phyloP scores from a whole-genome alignment of 2,113 vertebrate species.

The Cranoglanis bouderius region DNA sequence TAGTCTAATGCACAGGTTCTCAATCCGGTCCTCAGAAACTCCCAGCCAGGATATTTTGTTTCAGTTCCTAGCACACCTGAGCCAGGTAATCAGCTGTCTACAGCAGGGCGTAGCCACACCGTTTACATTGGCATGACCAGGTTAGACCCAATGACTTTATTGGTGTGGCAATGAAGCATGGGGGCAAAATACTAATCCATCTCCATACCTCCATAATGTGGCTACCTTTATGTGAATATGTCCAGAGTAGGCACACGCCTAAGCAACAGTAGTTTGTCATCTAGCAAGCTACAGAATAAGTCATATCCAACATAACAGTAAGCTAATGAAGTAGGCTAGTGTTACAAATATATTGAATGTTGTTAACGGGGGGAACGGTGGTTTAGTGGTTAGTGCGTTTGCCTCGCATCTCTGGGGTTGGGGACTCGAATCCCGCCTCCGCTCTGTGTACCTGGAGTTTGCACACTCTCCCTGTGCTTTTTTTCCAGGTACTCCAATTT shows the following conservation, averaged over 20 bases:
- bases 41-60: not conserved
- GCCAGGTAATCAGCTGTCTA: conserved; percentile 18
- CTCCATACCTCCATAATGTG: not conserved
- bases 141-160: not conserved
- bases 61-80: conserved; percentile 5
- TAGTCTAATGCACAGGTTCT: not conserved
- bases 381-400: no score
- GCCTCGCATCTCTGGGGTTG: no score
- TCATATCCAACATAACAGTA: not conserved
- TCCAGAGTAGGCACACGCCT: no score
- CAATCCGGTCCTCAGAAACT: not conserved
- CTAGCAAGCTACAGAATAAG: not conserved
- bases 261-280: not conserved
- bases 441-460: no score
- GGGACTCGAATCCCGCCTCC: no score
- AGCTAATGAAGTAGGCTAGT: no score
- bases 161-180: not conserved
- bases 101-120: not conserved
- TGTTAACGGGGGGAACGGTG: no score
- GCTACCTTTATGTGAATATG: not conserved
- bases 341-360: no score
- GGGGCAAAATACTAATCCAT: not conserved
- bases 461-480: no score
- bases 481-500: no score
- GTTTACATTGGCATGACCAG: not conserved